phyloP scores from a whole-genome alignment of 1,140 invertebrate genomes.

The Gonatopus flavifemur region DNA sequence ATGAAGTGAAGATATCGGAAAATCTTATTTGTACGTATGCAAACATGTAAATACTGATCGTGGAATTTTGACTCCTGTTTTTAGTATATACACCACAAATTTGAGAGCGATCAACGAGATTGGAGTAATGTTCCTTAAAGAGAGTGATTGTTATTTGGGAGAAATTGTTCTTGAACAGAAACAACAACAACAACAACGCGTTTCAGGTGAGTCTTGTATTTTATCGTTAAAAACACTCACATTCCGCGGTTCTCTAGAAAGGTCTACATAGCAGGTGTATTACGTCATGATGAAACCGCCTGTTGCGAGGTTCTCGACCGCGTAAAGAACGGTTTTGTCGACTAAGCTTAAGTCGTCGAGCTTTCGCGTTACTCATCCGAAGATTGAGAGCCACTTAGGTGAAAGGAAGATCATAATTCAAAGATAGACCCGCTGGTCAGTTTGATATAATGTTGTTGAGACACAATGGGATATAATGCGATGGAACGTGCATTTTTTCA shows the following conservation, averaged over 20 bases:
- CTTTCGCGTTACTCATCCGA: neutral
- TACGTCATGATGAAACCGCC: constrained; percentile 21
- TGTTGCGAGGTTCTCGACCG: constrained; percentile 14
- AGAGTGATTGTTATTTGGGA: constrained; percentile 41
- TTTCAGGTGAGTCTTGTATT: constrained; percentile 18
- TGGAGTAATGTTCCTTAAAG: constrained; percentile 34
- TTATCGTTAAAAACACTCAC: constrained; percentile 10
- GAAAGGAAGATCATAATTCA: constrained; percentile 32
- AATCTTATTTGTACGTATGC: neutral
- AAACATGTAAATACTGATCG: neutral
- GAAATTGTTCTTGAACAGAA: constrained; percentile 39
- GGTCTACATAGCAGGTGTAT: constrained; percentile 15
- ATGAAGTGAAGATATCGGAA: neutral
- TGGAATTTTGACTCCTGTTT: constrained; percentile 1
- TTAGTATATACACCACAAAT: constrained; percentile 40
- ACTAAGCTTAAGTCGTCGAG: neutral
- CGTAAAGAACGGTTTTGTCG: constrained; percentile 3
- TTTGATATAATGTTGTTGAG: too few species aligned
- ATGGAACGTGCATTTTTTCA: too few species aligned
- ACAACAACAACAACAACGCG: neutral
- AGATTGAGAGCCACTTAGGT: constrained; percentile 30
- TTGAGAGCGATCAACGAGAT: constrained; percentile 45
- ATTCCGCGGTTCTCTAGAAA: constrained; percentile 12
- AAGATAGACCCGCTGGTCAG: constrained; percentile 11
- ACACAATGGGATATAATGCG: too few species aligned